These are phyloP conservation scores for Eidolon helvum DNA, from an alignment of 2,113 vertebrate genomes.

Conservation along the genomic window DNA sequence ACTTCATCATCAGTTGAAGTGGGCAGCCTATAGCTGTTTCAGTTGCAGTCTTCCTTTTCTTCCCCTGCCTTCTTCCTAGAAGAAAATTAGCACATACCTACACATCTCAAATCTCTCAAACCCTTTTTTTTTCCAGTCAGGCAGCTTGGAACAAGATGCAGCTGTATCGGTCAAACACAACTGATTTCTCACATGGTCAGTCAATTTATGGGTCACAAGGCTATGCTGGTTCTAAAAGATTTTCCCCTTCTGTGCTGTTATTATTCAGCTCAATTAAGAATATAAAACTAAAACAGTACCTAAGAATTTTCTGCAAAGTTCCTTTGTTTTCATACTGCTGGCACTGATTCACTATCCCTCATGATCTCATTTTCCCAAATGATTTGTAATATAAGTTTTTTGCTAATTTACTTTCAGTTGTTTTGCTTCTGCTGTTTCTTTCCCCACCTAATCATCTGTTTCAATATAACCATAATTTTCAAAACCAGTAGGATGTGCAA, in stretches of 20 bases:
- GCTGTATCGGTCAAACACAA: not conserved
- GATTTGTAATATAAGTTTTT: not conserved
- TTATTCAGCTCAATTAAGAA: not conserved
- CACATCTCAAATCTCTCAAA: not conserved
- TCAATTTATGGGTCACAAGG: not conserved
- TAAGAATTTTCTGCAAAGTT: slow-evolving; percentile 19
- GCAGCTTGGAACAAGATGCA: not conserved
- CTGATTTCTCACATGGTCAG: not conserved
- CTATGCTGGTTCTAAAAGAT: not conserved
- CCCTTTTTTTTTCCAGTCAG: not conserved
- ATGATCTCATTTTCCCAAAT: not conserved
- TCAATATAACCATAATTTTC: slow-evolving; percentile 49
- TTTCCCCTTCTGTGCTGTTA: not conserved
- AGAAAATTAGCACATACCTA: not conserved
- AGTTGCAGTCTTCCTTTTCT: not conserved
- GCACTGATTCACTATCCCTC: not conserved
- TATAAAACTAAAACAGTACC: not conserved
- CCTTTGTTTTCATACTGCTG: slow-evolving; percentile 10
- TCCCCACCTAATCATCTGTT: slow-evolving; percentile 23
- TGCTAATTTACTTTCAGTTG: slow-evolving; percentile 43
- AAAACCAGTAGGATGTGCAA: not conserved
- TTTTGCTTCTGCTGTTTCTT: slow-evolving; percentile 36
- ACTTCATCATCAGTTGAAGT: not conserved
- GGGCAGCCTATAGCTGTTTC: not conserved
- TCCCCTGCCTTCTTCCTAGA: not conserved